Evolutionary conservation across 2,797 vertebrate genomes (phyloP).

Genomic region (Merluccius polli): DNA sequence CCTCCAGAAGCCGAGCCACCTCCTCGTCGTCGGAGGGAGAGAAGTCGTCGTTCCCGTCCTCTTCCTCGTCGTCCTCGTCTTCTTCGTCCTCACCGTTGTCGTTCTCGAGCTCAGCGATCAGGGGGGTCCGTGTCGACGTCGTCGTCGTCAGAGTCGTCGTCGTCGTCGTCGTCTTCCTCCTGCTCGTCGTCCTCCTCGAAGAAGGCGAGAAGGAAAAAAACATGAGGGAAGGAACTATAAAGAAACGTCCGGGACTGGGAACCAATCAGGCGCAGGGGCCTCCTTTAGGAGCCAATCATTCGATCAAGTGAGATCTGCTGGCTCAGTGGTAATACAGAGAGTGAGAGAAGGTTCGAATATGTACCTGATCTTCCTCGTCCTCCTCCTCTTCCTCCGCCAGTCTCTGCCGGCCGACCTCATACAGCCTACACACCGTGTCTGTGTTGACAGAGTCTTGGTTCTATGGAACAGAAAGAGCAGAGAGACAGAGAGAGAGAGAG

Average conservation of each 20-base stretch:
- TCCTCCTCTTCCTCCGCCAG: slow-evolving; percentile 98
- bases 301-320: neutral
- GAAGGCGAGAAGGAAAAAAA: slow-evolving; percentile 33
- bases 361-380: slow-evolving; percentile 97
- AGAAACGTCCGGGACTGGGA: neutral
- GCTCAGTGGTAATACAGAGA: neutral
- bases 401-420: slow-evolving; percentile 95
- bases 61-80: slow-evolving; percentile 87
- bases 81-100: too few species aligned
- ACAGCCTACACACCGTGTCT: slow-evolving; percentile 94
- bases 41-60: slow-evolving; percentile 92
- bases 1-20: slow-evolving; percentile 86
- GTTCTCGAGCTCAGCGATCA: slow-evolving; percentile 89
- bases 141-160: slow-evolving; percentile 84
- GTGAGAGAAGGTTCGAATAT: slow-evolving; percentile 7
- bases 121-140: slow-evolving; percentile 91
- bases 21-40: slow-evolving; percentile 93
- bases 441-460: slow-evolving; percentile 98
- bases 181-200: slow-evolving; percentile 91
- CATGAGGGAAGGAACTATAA: neutral
- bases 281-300: neutral
- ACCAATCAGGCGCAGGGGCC: neutral
- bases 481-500: too few species aligned
- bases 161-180: slow-evolving; percentile 92
- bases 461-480: slow-evolving; percentile 54